Conservation (phyloP, 2,888 invertebrate species). For the Dastarcus helophoroides region DNA sequence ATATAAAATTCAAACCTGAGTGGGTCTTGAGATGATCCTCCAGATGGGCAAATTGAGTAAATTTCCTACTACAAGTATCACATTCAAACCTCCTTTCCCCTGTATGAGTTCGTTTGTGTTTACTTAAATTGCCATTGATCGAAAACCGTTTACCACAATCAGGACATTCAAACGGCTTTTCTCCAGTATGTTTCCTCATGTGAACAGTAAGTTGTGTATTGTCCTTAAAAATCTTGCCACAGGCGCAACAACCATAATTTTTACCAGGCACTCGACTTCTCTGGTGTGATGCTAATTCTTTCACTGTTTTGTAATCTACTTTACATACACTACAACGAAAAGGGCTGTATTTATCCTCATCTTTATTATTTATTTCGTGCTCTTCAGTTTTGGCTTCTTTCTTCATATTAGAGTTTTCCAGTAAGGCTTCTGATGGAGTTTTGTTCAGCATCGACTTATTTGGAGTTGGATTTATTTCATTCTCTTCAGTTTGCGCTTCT, state of each 20-base stretch:
- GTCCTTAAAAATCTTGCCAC: constrained; percentile 28
- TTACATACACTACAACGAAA: too few relatives aligned
- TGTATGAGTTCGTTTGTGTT: constrained; percentile 31
- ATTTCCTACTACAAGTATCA: constrained; percentile 27
- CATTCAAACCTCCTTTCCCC: constrained; percentile 28
- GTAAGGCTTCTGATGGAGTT: too few relatives aligned
- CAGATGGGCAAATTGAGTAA: constrained; percentile 31
- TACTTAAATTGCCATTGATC: constrained; percentile 31
- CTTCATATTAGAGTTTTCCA: too few relatives aligned
- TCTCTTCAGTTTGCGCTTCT: too few relatives aligned
- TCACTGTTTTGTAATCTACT: too few relatives aligned
- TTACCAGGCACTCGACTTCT: constrained; percentile 20
- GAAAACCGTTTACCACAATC: constrained; percentile 29
- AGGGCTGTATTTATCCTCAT: too few relatives aligned
- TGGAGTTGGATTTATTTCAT: too few relatives aligned
- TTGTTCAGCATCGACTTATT: too few relatives aligned
- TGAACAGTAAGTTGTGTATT: constrained; percentile 31
- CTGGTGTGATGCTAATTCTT: constrained; percentile 21
- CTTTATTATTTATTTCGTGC: too few relatives aligned
- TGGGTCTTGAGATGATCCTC: constrained; percentile 31
- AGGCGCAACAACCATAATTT: constrained; percentile 27
- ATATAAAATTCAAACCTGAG: constrained; percentile 19
- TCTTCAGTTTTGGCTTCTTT: too few relatives aligned
- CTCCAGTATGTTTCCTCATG: constrained; percentile 30
- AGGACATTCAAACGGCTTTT: constrained; percentile 29